Percentiles rank a stretch among this genome's conserved stretches.
phyloP scores from a whole-genome alignment of 2,888 invertebrate species.

The Chloroclysta siterata region DNA sequence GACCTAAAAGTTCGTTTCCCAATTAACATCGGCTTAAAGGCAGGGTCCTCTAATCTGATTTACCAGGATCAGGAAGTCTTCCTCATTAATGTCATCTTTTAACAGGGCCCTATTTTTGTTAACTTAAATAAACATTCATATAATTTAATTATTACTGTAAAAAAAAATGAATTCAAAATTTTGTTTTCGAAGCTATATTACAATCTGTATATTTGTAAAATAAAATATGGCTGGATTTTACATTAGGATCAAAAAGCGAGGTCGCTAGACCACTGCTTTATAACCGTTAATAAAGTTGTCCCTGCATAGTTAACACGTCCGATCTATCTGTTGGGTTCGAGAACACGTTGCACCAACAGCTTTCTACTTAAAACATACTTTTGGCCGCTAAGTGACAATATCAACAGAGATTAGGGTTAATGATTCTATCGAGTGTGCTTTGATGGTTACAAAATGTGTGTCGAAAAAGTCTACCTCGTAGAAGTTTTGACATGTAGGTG shows the following conservation, averaged over 20 bases:
- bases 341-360: conserved; percentile 31
- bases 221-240: too few species aligned
- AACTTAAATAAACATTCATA: conserved; percentile 1
- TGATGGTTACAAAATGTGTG: conserved; percentile 16
- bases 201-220: too few species aligned
- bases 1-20: conserved; percentile 29
- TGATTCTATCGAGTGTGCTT: conserved; percentile 48
- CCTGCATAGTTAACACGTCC: conserved; percentile 9
- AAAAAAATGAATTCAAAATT: too few species aligned
- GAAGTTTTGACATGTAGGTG: neutral
- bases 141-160: too few species aligned
- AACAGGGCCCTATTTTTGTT: conserved; percentile 12
- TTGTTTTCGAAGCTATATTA: too few species aligned
- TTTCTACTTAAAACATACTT: conserved; percentile 36
- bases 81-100: conserved; percentile 27
- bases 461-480: conserved; percentile 1
- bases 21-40: conserved; percentile 29
- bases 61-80: conserved; percentile 19
- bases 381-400: conserved; percentile 43
- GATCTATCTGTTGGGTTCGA: conserved; percentile 23
- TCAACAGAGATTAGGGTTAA: conserved; percentile 47
- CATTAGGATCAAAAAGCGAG: too few species aligned
- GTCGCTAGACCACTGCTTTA: neutral
- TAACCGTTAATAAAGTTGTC: conserved; percentile 17
- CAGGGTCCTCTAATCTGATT: conserved; percentile 30